These are phyloP conservation scores for Macrotus californicus DNA, from an alignment of 2,113 vertebrate species.

Conservation along the genomic window DNA sequence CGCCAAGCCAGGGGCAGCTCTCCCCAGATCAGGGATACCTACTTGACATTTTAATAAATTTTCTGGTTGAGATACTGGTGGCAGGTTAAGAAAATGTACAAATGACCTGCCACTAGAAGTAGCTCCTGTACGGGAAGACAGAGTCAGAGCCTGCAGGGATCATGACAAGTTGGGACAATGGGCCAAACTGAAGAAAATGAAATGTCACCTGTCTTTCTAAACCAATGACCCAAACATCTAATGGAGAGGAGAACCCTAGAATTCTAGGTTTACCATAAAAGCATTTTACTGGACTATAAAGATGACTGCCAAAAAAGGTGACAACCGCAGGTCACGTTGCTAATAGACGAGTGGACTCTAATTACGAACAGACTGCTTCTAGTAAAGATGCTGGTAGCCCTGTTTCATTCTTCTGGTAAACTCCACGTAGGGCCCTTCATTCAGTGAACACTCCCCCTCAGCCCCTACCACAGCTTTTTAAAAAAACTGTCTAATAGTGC, in stretches of 20 bases:
- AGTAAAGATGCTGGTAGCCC: background rate
- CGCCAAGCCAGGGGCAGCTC: no score
- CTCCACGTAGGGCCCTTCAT: background rate
- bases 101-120: background rate
- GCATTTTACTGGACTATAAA: background rate
- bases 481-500: background rate
- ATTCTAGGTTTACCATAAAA: background rate
- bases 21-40: background rate
- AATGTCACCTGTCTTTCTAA: slow-evolving; percentile 2
- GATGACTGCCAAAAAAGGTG: background rate
- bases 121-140: background rate
- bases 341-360: background rate
- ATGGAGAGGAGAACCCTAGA: background rate
- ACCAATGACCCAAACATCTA: background rate
- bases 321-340: background rate
- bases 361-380: background rate
- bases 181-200: background rate
- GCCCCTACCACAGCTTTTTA: background rate
- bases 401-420: background rate
- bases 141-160: background rate
- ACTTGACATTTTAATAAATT: background rate
- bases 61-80: background rate
- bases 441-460: background rate
- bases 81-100: slow-evolving; percentile 17
- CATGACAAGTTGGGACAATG: background rate